Evolutionary conservation across 2,888 invertebrate genomes (phyloP).

Genomic region (Chydorus sphaericus): DNA sequence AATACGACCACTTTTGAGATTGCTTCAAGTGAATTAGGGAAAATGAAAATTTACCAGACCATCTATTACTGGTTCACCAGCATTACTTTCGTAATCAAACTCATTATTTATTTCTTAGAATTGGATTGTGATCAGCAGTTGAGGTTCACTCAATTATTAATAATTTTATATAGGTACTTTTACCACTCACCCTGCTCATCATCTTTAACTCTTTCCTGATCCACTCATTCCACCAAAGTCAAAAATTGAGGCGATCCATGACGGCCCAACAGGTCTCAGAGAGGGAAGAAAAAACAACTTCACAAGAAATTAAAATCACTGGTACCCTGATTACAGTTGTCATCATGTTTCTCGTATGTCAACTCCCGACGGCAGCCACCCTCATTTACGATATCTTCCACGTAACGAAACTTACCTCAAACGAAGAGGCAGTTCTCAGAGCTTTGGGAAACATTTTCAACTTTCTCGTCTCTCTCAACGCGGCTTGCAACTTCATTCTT

Average conservation of each 20-base stretch:
- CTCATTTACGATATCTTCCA: too few species aligned
- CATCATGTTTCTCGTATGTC: too few species aligned
- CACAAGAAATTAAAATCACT: conserved; percentile 56
- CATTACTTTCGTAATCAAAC: conserved; percentile 38
- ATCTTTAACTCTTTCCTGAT: conserved; percentile 59
- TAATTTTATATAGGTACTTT: too few species aligned
- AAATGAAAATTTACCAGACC: conserved; percentile 37
- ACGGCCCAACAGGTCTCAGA: conserved; percentile 26
- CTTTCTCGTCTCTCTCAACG: too few species aligned
- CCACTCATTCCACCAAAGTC: conserved; percentile 42
- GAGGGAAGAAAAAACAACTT: background rate
- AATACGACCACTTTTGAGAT: background rate
- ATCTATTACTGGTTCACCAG: conserved; percentile 50
- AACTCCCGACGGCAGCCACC: too few species aligned
- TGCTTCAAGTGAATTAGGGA: conserved; percentile 31
- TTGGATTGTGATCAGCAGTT: too few species aligned
- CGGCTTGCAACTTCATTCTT: too few species aligned
- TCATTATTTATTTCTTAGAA: too few species aligned
- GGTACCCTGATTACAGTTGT: conserved; percentile 60
- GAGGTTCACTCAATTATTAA: too few species aligned
- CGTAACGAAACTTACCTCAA: too few species aligned
- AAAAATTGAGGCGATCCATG: conserved; percentile 37
- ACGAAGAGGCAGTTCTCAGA: too few species aligned
- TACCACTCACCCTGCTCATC: conserved; percentile 50
- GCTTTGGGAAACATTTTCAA: too few species aligned